These are phyloP conservation scores for Drosophila colorata DNA, from an alignment of 2,888 invertebrate genomes.

Conservation along the genomic window DNA sequence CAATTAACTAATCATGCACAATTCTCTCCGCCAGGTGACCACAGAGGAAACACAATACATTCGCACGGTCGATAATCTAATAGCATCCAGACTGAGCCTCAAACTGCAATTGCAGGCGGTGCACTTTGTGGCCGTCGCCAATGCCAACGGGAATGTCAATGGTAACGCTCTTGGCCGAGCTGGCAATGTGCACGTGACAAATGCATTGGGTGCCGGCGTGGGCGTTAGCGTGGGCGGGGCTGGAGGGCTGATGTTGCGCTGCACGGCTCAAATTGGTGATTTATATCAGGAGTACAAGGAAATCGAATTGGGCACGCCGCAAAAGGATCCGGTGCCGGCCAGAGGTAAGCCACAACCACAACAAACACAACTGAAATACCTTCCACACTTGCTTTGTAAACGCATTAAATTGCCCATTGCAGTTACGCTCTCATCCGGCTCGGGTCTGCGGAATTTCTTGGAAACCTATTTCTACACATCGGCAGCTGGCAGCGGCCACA, in stretches of 20 bases:
- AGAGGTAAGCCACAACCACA: constrained; percentile 87
- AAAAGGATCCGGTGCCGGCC: constrained; percentile 91
- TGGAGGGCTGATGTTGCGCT: constrained; percentile 88
- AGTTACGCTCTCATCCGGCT: constrained; percentile 83
- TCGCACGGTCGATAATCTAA: constrained; percentile 84
- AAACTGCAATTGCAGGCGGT: constrained; percentile 84
- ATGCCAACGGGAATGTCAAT: constrained; percentile 44
- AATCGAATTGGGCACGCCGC: constrained; percentile 89
- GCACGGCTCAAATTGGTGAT: constrained; percentile 89
- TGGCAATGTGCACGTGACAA: constrained; percentile 64
- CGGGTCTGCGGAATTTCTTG: constrained; percentile 81
- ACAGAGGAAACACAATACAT: constrained; percentile 84
- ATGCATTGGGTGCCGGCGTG: constrained; percentile 53
- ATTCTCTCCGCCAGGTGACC: constrained; percentile 77
- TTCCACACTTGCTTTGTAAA: constrained; percentile 38
- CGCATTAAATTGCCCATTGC: constrained; percentile 54
- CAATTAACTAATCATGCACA: constrained; percentile 29
- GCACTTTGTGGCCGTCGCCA: constrained; percentile 81
- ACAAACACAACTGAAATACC: constrained; percentile 21
- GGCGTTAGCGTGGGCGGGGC: constrained; percentile 56
- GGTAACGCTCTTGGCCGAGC: constrained; percentile 49
- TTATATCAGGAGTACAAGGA: constrained; percentile 90
- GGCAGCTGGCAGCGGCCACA: constrained; percentile 38
- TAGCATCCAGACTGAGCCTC: constrained; percentile 84
- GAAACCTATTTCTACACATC: constrained; percentile 81